phyloP scores from a whole-genome alignment of 2,113 vertebrate genomes.

The Lichenostomus cassidix region DNA sequence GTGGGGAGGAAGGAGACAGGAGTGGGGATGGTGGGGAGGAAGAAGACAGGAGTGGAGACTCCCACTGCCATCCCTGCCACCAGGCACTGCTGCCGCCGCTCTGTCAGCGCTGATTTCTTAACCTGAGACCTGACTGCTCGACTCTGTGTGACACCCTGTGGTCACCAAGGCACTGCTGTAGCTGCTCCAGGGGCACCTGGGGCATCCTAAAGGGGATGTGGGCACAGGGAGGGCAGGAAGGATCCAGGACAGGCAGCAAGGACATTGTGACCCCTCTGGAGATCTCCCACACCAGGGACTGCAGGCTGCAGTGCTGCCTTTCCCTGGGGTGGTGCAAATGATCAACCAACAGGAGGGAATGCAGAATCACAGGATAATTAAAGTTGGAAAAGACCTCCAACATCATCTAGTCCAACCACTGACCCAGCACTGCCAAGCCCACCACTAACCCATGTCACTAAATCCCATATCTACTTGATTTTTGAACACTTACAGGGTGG shows the following conservation, averaged over 20 bases:
- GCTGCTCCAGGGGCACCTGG: rapidly evolving
- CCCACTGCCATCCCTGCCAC: background rate
- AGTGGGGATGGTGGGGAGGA: rapidly evolving
- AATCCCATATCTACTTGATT: background rate
- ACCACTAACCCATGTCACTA: background rate
- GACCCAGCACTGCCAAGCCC: background rate
- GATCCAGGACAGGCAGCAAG: background rate
- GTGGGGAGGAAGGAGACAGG: background rate
- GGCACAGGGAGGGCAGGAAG: rapidly evolving
- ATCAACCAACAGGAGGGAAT: rapidly evolving
- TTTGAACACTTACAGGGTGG: background rate
- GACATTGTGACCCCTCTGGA: background rate
- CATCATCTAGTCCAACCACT: background rate
- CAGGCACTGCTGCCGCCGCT: background rate
- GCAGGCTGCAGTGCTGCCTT: background rate
- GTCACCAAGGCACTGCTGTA: rapidly evolving
- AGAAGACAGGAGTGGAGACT: background rate
- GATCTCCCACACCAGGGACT: rapidly evolving
- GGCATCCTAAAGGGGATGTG: background rate
- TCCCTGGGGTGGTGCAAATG: rapidly evolving
- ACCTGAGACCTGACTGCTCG: background rate
- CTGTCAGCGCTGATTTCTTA: rapidly evolving
- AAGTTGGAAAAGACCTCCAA: background rate
- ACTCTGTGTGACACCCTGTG: background rate
- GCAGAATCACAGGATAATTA: rapidly evolving